Evolutionary conservation across 1,140 invertebrate species (phyloP).

Genomic region (Psix sp.): DNA sequence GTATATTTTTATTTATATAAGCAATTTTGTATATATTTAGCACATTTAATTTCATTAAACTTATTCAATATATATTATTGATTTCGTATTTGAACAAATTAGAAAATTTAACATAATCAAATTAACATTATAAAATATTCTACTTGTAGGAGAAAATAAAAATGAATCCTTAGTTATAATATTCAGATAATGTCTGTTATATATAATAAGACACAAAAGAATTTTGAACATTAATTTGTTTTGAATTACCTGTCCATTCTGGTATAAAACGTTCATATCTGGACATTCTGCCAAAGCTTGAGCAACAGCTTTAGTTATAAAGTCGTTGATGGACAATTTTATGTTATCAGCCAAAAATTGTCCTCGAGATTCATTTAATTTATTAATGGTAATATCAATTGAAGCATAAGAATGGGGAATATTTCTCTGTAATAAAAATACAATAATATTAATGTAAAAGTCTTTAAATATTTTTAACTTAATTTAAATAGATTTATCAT

Average conservation of each 20-base stretch:
- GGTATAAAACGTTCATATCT: conserved; percentile 85
- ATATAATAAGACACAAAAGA: too few species aligned
- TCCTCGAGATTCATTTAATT: conserved; percentile 73
- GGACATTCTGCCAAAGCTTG: conserved; percentile 93
- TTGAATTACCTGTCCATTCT: conserved; percentile 66
- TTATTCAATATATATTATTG: too few species aligned
- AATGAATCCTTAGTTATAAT: too few species aligned
- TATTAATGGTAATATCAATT: conserved; percentile 90
- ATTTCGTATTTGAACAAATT: too few species aligned
- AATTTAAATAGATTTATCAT: conserved; percentile 12
- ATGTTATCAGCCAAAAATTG: conserved; percentile 85
- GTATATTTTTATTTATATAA: neutral
- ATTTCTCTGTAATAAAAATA: conserved; percentile 66
- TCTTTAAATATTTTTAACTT: conserved; percentile 22
- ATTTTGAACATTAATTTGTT: too few species aligned
- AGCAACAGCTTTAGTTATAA: conserved; percentile 96
- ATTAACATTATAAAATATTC: too few species aligned
- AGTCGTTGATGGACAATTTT: conserved; percentile 97
- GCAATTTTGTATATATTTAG: neutral
- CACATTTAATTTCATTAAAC: neutral
- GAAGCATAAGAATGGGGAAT: conserved; percentile 99
- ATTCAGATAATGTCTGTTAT: too few species aligned
- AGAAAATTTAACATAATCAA: too few species aligned
- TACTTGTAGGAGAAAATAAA: too few species aligned
- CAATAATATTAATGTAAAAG: too few species aligned